Evolutionary conservation across 1,140 invertebrate genomes (phyloP), one percentile per base, ranked within the genome.

Genomic region (Diabrotica undecimpunctata): DNA sequence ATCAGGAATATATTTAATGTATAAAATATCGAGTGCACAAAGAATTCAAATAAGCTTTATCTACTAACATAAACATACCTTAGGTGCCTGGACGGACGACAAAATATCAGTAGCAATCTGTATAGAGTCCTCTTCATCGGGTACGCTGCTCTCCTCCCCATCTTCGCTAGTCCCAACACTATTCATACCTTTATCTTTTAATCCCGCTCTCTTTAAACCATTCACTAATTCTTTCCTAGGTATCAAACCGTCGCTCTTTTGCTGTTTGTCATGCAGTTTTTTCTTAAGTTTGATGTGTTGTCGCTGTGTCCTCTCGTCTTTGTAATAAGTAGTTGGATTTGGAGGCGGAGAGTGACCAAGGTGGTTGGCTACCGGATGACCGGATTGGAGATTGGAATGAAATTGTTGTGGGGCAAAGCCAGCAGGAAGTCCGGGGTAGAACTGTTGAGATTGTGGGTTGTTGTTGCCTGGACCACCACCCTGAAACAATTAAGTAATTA

Each of bases 291-390:
- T 92, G 57, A 84, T 85, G 72, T 88, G 87, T 77, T 91, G 89
- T 50, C 89, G 81, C 70, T 90, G 87, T 14, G 87, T 85, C 69
- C 92, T 81, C 76, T 94, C 91, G 76, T 93, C 90, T 77, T 91
- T 90, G 65, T 86, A 86, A 75, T 85, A 87, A 61, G 75, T 75
- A 61, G 25, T 25, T 9, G 80, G 81, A 35, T 77, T 79, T 7
- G 76, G 80, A 51, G 80, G 81, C 39, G 84, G 84, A n/a, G 79
- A 79, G 69, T 80, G 80, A 8, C 80, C 80, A 61, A 74, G 54
- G 66, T 80, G 80, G 25, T 82, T 77, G 41, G 83, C 79, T 14
- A 75, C 69, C 53, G 74, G 68, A 64, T 79, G 80, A 35, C 80
- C 78, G 64, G 75, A 66, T 55, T 80, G 80, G 38, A 84, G 73